Evolutionary conservation across 1,140 invertebrate species (phyloP), one percentile per base, ranked within the genome.

Genomic region (Halyomorpha halys): DNA sequence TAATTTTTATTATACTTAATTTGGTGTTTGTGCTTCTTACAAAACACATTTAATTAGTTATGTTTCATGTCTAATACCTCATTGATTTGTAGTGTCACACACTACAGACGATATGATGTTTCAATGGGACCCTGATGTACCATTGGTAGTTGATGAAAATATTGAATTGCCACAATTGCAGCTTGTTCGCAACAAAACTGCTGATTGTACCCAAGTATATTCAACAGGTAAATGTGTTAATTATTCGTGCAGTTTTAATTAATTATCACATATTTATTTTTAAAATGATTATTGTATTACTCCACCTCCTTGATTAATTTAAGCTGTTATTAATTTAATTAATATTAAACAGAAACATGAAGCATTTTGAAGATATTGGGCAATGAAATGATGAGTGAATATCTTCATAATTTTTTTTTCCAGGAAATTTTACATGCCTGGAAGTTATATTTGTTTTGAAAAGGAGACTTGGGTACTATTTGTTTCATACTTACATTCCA

Each of bases 91-190:
- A 92, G 90, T 94, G 66, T 92, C 90, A 1, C 90, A 93, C 71
- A 93, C 90, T 27, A 93, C 90, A 23, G 89, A 91, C 69, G 90
- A 94, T 74, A 82, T 94, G 80, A 84, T 91, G 65, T 93, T 93
- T 75, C 85, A 91, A 73, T 93, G 90, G 89, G 88, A 91, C 73
- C 87, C 87, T 4, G 87, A 91, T 61, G 86, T 90, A 13, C 89
- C 89, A 0, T 76, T 92, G n/a, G 89, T 89, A 44, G 89, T 93
- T n/a, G 87, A 91, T 67, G 87, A 90, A 72, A 87, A 89, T 73
- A 91, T 92, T 51, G 89, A 93, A 74, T 74, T 94, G 68, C 89
- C 90, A 4, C 90, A 93, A 71, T 79, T 92, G 56, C 87, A 89
- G 45, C 77, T 93, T 62, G 86, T 90, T 44, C 84, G 87, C 71